These are phyloP conservation scores for Anniella stebbinsi DNA, from an alignment of 2,797 vertebrate species.

Conservation along the genomic window DNA sequence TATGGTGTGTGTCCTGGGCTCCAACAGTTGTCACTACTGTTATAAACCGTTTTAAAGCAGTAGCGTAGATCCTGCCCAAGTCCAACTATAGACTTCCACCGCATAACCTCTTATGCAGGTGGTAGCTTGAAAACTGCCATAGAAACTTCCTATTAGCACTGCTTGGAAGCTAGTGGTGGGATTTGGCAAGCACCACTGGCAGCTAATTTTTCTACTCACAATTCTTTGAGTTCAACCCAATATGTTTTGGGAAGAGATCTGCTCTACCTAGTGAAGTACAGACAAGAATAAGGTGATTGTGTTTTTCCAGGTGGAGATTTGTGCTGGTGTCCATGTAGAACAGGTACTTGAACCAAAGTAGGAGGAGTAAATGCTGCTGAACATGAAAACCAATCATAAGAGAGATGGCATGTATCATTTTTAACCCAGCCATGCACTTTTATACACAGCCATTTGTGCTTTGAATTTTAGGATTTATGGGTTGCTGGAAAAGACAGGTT, in stretches of 20 bases:
- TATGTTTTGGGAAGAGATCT: not conserved
- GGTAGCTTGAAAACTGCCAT: not conserved
- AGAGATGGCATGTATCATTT: not conserved
- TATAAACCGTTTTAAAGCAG: too few species aligned
- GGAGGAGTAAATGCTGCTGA: not conserved
- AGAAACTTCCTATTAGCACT: not conserved
- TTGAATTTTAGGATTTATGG: not conserved
- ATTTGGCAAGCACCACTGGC: not conserved
- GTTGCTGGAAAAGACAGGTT: not conserved
- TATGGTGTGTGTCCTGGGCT: too few species aligned
- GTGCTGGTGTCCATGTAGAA: not conserved
- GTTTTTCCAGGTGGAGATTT: not conserved
- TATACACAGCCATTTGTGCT: conserved; percentile 10
- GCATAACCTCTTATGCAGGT: not conserved
- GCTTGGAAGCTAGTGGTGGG: not conserved
- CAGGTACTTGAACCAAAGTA: not conserved
- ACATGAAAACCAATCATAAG: not conserved
- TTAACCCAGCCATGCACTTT: not conserved
- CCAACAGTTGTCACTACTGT: too few species aligned
- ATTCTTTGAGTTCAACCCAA: not conserved
- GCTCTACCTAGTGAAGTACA: not conserved
- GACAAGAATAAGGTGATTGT: not conserved
- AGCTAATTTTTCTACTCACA: not conserved
- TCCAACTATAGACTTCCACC: not conserved
- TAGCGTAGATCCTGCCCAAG: too few species aligned